A percentile compares a stretch with the other conserved stretches of the same genome.
phyloP scores from a whole-genome alignment of 2,113 vertebrate genomes.

The Corythornis madagascariensis region DNA sequence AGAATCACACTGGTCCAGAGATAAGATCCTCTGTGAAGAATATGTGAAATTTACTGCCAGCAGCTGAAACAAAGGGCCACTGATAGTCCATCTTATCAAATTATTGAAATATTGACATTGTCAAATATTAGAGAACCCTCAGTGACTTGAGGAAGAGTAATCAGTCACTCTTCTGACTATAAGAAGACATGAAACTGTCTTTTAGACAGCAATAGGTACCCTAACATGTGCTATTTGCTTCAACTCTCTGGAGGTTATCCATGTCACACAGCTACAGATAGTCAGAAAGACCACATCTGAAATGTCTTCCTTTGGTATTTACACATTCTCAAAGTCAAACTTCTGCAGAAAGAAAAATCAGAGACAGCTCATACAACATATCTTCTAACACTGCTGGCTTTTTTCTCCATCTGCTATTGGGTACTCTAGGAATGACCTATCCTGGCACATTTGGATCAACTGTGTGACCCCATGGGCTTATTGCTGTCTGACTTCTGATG shows the following conservation, averaged over 20 bases:
- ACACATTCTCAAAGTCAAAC: background rate
- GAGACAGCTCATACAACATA: background rate
- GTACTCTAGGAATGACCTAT: background rate
- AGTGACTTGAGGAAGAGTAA: background rate
- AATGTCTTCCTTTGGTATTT: conserved; percentile 20
- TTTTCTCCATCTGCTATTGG: background rate
- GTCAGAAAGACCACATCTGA: background rate
- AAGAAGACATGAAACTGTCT: background rate
- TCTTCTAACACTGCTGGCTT: background rate
- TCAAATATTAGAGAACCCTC: background rate
- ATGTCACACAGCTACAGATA: background rate
- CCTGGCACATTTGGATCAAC: background rate
- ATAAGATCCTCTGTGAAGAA: background rate
- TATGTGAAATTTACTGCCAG: background rate
- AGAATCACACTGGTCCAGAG: background rate
- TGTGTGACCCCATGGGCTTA: background rate
- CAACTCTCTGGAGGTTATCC: background rate
- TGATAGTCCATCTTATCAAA: background rate
- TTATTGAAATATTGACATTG: conserved; percentile 1
- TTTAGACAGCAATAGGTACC: background rate
- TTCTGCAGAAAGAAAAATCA: background rate
- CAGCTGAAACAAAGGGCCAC: background rate
- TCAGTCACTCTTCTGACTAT: background rate
- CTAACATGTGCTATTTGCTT: background rate
- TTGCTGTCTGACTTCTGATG: background rate